Evolutionary conservation across 2,888 invertebrate species (phyloP).

Genomic region (Cosmia trapezina): DNA sequence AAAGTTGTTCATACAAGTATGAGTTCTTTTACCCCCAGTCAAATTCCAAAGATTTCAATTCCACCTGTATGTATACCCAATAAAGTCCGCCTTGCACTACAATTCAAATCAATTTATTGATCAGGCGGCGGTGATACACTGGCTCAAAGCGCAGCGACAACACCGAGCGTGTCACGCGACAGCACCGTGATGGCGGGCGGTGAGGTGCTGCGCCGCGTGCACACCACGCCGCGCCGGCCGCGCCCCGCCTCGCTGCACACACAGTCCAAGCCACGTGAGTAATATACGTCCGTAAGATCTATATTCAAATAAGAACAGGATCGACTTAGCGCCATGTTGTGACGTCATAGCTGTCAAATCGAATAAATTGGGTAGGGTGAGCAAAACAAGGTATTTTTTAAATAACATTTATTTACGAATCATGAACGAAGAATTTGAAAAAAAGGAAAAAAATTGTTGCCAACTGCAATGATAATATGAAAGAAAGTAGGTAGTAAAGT

Average conservation of each 20-base stretch:
- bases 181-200: conserved; percentile 73
- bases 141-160: conserved; percentile 75
- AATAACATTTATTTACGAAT: too few relatives aligned
- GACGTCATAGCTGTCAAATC: too few relatives aligned
- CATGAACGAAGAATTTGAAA: too few relatives aligned
- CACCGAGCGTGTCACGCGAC: conserved; percentile 86
- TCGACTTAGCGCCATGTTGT: too few relatives aligned
- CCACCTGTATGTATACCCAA: too few relatives aligned
- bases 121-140: conserved; percentile 61
- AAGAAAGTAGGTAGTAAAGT: too few relatives aligned
- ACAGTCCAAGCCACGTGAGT: background rate
- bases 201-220: conserved; percentile 72
- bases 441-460: too few relatives aligned
- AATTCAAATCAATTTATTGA: background rate
- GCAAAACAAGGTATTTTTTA: too few relatives aligned
- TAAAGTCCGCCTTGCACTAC: background rate
- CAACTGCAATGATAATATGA: too few relatives aligned
- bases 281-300: too few relatives aligned
- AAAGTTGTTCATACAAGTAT: background rate
- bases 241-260: conserved; percentile 70
- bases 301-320: too few relatives aligned
- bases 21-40: background rate
- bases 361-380: too few relatives aligned
- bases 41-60: background rate
- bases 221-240: conserved; percentile 60